Base-by-base conservation (phyloP, 2,113 vertebrate genomes). In the Pangasianodon hypophthalmus region DNA sequence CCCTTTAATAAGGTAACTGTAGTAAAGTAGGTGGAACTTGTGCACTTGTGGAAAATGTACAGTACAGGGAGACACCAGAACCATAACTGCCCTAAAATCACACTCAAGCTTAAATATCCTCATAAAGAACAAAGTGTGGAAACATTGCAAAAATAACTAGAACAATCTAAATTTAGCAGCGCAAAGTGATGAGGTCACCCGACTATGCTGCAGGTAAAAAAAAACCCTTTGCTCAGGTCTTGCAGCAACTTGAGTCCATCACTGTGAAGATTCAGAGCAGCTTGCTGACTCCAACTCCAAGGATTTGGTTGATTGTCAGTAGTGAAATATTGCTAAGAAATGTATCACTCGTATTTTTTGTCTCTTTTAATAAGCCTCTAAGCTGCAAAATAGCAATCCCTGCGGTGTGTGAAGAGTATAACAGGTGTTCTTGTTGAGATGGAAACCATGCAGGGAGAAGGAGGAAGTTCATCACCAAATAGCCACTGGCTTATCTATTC, bases 111-210 rank as follows among this genome's bases (percentile, higher is more conserved):
- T 48, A 88, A 60, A 37, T 16, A 58, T 41, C 62, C 29, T 29
- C 41, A 77, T 84, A 54, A 84, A 71, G 50, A 71, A 79, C 41
- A 79, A 88, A 37, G 50, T n/a, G 44, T 18, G 79, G 64, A 71
- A 62, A 82, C 77, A 7, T 46, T 67, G 56, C 56, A 85, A 89
- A 89, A 89, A 89, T 81, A 86, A 64, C 71, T 52, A 19, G 84
- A 86, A 69, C 21, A 7, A 44, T 44, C 83, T 85, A 89, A 64
- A 85, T 85, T 86, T 86, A 81, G 84, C 88, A 37, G 29, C 32
- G 2, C 19, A 52, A 84, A 50, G 73, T 18, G 84, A 62, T 21
- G 62, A 80, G 58, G 58, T 81, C 88, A 84, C 52, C 18, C 46
- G 1, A 32, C 41, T 46, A 14, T 88, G 81, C 64, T 44, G 64